Evolutionary conservation across 1,140 invertebrate genomes (phyloP), one percentile per base, ranked within the genome.

Genomic region (Drosophila biarmipes): DNA sequence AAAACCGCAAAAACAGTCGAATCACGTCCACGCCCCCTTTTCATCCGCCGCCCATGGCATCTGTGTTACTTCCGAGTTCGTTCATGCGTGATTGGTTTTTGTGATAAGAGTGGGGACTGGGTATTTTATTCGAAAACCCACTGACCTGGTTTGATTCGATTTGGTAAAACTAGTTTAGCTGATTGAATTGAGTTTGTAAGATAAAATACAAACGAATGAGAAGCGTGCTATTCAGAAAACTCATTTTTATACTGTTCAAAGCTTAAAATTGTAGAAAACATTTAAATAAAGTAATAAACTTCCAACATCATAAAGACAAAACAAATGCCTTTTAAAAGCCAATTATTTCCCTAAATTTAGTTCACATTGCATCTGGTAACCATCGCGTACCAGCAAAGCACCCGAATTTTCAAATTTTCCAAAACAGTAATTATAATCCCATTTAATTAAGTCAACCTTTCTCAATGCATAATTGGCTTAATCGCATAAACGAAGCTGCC

Each of bases 401-500:
- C 3, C 24, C 7, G 7, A 49, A 19, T 19, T 12, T 15, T 12
- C 14, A 34, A 29, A 37, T 27, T 42, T 34, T 66, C 19, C 6
- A 66, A 51, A 51, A 38, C 37, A 34, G 27, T 46, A 46, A 35
- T 64, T 64, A 68, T 55, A 55, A 31, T 69, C 40, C 24, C 40
- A 53, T 69, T 46, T 69, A 69, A 69, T 69, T 69, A 69, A 73
- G 57, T 40, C 56, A 38, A 62, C 69, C 71, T 53, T 59, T 62
- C 43, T n/a, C 34, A 38, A 52, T 43, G 48, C 52, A 48, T 73
- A 73, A 73, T 73, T 73, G 51, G 57, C 49, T 40, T 63, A 75
- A 80, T 49, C 45, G 62, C 62, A 69, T 73, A 66, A 86, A 77
- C 80, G 43, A 35, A 58, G 71, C 51, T 63, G 45, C 54, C 46